Conservation (phyloP, 2,888 invertebrate species). For the Drosophila subquinaria region DNA sequence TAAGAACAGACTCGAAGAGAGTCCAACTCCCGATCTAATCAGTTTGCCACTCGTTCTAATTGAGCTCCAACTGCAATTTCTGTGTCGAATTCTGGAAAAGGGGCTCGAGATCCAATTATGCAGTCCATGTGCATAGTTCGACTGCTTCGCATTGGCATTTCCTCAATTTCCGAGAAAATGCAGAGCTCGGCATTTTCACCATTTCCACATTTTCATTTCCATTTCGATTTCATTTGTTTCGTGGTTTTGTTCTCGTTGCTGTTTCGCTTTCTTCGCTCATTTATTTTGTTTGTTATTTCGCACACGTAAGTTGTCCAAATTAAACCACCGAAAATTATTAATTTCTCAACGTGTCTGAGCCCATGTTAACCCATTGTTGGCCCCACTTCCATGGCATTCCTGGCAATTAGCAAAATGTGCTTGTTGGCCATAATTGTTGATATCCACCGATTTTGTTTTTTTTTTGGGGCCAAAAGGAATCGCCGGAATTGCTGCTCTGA, state of each 20-base stretch:
- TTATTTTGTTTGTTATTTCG: constrained; percentile 56
- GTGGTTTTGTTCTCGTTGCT: background rate
- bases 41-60: constrained; percentile 66
- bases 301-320: constrained; percentile 70
- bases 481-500: constrained; percentile 13
- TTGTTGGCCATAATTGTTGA: constrained; percentile 69
- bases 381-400: constrained; percentile 5
- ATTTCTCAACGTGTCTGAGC: constrained; percentile 57
- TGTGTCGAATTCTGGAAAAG: constrained; percentile 1
- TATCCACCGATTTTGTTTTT: constrained; percentile 10
- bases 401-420: constrained; percentile 73
- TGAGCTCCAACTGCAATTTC: constrained; percentile 55
- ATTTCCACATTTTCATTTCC: constrained; percentile 24
- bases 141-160: constrained; percentile 46
- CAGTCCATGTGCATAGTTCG: constrained; percentile 58
- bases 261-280: constrained; percentile 18
- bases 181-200: constrained; percentile 56
- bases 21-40: constrained; percentile 35
- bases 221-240: constrained; percentile 65
- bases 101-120: constrained; percentile 63
- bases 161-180: constrained; percentile 53
- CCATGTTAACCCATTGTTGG: constrained; percentile 47
- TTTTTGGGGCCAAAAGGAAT: constrained; percentile 10
- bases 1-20: background rate
- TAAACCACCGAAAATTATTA: constrained; percentile 71